phyloP scores from a whole-genome alignment of 2,113 vertebrate genomes.

The Syngnathus floridae region DNA sequence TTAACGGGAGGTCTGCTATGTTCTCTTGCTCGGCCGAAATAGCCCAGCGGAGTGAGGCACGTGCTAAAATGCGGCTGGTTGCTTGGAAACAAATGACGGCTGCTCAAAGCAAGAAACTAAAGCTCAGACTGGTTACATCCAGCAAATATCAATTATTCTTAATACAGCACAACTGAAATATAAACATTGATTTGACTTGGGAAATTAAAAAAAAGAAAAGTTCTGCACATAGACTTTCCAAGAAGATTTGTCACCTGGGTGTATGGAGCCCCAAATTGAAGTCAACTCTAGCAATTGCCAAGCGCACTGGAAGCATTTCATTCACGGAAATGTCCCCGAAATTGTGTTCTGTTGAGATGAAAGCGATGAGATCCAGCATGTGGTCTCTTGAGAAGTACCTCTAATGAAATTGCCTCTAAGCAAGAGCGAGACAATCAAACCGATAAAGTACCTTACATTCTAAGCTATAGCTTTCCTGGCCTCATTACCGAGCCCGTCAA shows the following conservation, averaged over 20 bases:
- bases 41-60: slow-evolving; percentile 49
- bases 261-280: slow-evolving; percentile 6
- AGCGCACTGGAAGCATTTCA: slow-evolving; percentile 2
- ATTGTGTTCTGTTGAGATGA: slow-evolving; percentile 7
- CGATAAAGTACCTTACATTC: background rate
- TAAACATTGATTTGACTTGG: background rate
- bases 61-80: background rate
- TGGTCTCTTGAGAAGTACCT: slow-evolving; percentile 9
- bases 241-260: slow-evolving; percentile 14
- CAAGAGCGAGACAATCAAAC: background rate
- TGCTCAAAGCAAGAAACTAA: background rate
- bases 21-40: slow-evolving; percentile 49
- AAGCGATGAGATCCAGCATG: slow-evolving; percentile 3
- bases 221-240: slow-evolving; percentile 9
- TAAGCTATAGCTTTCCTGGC: background rate
- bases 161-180: background rate
- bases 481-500: background rate
- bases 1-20: slow-evolving; percentile 59
- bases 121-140: background rate
- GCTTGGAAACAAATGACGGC: background rate
- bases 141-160: background rate
- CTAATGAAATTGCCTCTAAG: slow-evolving; percentile 5
- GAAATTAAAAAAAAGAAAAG: slow-evolving; percentile 9
- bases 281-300: slow-evolving; percentile 4
- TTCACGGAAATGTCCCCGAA: slow-evolving; percentile 1